Conservation (phyloP, 2,113 vertebrate species). For the Aramus guarauna region DNA sequence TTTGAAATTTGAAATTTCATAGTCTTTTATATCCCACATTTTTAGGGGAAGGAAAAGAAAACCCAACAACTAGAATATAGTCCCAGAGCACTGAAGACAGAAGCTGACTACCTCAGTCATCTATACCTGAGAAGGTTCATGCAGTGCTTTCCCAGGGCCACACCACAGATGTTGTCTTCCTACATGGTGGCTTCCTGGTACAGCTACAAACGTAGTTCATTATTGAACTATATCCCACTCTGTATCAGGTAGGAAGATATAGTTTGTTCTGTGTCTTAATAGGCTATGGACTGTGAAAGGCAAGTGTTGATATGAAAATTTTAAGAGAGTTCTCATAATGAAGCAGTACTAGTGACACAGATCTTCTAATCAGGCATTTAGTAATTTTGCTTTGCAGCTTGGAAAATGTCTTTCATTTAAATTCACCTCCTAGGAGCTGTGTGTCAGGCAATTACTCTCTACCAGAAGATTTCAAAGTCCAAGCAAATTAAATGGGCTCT, state of each 20-base stretch:
- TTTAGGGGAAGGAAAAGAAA: neutral
- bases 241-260: neutral
- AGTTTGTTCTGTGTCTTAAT: neutral
- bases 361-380: slow-evolving; percentile 70
- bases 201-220: neutral
- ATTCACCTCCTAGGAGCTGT: slow-evolving; percentile 60
- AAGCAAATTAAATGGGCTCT: slow-evolving; percentile 60
- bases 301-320: slow-evolving; percentile 58
- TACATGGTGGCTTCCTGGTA: neutral
- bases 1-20: neutral
- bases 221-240: neutral
- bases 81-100: neutral
- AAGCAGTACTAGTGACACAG: slow-evolving; percentile 55
- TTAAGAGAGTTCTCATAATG: slow-evolving; percentile 61
- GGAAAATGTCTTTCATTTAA: slow-evolving; percentile 72
- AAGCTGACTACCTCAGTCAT: neutral
- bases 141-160: neutral
- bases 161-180: neutral
- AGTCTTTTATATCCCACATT: neutral
- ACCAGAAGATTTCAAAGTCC: slow-evolving; percentile 62
- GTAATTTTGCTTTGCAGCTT: slow-evolving; percentile 66
- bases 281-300: slow-evolving; percentile 33
- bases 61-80: neutral
- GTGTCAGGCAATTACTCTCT: slow-evolving; percentile 67
- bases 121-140: neutral